Conservation (phyloP, 2,113 vertebrate species). For the Epinephelus fuscoguttatus region DNA sequence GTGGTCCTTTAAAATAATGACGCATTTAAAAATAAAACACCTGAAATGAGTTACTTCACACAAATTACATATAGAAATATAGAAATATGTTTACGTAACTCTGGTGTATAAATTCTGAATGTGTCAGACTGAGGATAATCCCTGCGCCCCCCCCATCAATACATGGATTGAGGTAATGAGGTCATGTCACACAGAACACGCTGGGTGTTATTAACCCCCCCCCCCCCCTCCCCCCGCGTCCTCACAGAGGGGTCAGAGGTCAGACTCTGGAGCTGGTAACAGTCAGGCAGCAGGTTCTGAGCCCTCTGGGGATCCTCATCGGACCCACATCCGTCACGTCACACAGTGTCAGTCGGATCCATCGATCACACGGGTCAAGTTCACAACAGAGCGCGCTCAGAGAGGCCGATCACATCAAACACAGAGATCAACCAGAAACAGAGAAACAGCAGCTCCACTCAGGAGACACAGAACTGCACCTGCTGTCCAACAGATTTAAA, state of each 20-base stretch:
- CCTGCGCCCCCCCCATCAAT: conserved; percentile 29
- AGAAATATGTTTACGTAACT: too few relatives aligned
- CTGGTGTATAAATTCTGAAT: neutral
- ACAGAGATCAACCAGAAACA: fast-evolving
- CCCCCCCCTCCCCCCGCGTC: neutral
- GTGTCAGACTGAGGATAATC: conserved; percentile 38
- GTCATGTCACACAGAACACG: conserved; percentile 69
- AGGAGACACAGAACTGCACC: neutral
- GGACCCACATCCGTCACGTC: conserved; percentile 18
- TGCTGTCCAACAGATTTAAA: neutral
- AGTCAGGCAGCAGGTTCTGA: conserved; percentile 33
- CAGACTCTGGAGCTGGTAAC: conserved; percentile 43
- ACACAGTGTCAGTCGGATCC: neutral
- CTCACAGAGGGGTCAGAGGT: conserved; percentile 44
- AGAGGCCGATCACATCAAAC: neutral
- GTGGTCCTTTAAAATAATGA: too few relatives aligned
- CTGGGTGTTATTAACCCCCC: conserved; percentile 56
- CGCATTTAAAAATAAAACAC: too few relatives aligned
- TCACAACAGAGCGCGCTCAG: neutral
- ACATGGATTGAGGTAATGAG: conserved; percentile 76
- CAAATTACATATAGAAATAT: too few relatives aligned
- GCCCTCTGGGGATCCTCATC: conserved; percentile 29
- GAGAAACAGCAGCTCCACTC: neutral
- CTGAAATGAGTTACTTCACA: too few relatives aligned
- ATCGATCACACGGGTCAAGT: conserved; percentile 5